phyloP scores from a whole-genome alignment of 2,113 vertebrate species.

The Grantiella picta region DNA sequence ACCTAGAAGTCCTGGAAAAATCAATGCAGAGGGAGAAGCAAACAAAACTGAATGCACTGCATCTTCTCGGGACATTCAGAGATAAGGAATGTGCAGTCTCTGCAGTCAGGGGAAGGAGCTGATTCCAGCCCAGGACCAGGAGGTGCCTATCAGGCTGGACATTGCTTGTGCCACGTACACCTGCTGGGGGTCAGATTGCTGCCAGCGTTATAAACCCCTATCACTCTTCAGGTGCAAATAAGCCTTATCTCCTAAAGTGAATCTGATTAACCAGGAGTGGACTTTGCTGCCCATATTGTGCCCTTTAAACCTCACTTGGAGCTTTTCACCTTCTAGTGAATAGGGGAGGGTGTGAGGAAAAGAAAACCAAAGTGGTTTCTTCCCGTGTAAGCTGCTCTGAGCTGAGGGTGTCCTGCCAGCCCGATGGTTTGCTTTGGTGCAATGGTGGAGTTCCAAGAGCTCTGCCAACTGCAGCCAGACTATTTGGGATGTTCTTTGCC shows the following conservation, averaged over 20 bases:
- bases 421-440: neutral
- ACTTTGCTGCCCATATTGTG: neutral
- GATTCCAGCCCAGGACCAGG: neutral
- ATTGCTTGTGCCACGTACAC: slow-evolving; percentile 7
- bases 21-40: neutral
- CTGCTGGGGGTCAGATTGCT: neutral
- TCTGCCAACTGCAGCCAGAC: neutral
- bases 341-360: neutral
- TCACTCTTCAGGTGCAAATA: neutral
- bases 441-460: neutral
- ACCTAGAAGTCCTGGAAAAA: neutral
- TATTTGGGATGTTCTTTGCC: neutral
- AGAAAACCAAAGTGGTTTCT: neutral
- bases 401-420: neutral
- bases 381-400: neutral
- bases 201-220: neutral
- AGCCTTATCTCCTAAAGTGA: slow-evolving; percentile 28
- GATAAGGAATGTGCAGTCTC: slow-evolving; percentile 16
- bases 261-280: neutral
- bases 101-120: neutral
- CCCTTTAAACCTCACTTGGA: neutral
- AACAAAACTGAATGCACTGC: neutral
- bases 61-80: neutral
- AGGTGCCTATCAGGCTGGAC: neutral
- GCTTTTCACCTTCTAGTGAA: neutral